Percentiles rank a stretch among this genome's conserved stretches.
Evolutionary conservation across 2,888 invertebrate species (phyloP).

Genomic region (Chaitophorus viminalis): DNA sequence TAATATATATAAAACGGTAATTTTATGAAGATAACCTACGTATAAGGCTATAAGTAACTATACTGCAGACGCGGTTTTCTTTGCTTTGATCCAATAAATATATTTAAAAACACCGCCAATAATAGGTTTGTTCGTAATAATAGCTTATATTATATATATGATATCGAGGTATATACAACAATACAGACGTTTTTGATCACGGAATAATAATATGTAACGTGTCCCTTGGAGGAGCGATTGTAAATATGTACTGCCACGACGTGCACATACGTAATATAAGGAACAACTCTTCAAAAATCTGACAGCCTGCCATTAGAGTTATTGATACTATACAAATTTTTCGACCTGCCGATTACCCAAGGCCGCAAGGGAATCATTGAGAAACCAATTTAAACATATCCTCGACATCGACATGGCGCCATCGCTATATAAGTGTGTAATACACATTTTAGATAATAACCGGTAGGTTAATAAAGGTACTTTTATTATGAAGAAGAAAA

Average conservation of each 20-base stretch:
- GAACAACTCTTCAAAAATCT: constrained; percentile 61
- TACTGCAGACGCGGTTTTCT: constrained; percentile 2
- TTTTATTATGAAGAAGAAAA: not conserved
- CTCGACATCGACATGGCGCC: constrained; percentile 51
- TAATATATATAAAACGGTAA: not conserved
- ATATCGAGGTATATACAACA: constrained; percentile 36
- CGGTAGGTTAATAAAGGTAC: not conserved
- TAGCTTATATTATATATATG: not conserved
- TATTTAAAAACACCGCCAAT: constrained; percentile 56
- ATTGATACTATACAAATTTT: constrained; percentile 60
- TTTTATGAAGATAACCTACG: not conserved
- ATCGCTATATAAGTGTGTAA: not conserved
- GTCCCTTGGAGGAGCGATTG: constrained; percentile 47
- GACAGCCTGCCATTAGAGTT: constrained; percentile 59
- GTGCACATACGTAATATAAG: constrained; percentile 10
- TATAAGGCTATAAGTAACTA: too few relatives aligned
- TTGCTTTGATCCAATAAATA: constrained; percentile 57
- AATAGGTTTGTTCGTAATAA: constrained; percentile 53
- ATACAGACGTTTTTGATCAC: constrained; percentile 57
- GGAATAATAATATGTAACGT: constrained; percentile 47
- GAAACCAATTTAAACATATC: constrained; percentile 56
- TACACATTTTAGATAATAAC: constrained; percentile 21
- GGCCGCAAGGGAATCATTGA: constrained; percentile 45
- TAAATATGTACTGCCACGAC: not conserved
- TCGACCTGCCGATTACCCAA: constrained; percentile 57